Evolutionary conservation across 2,113 vertebrate genomes (phyloP).

Genomic region (Bothrops jararaca): DNA sequence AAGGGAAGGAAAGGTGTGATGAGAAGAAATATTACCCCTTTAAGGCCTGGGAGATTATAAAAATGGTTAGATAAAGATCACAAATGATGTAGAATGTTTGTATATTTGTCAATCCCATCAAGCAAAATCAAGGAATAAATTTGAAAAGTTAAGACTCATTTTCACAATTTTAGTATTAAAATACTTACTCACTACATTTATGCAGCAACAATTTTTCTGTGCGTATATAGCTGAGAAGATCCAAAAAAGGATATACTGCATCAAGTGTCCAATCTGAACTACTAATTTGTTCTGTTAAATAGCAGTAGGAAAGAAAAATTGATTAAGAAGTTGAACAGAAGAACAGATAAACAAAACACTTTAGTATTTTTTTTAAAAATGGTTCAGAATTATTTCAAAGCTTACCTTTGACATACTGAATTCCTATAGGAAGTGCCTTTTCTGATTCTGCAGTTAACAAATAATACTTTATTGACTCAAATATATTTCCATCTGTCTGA

Average conservation of each 20-base stretch:
- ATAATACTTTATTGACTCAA: constrained; percentile 84
- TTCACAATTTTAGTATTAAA: constrained; percentile 20
- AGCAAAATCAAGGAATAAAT: neutral
- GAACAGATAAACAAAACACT: constrained; percentile 1
- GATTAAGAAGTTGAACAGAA: neutral
- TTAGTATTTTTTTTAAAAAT: neutral
- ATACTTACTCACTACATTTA: constrained; percentile 85
- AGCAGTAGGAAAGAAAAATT: neutral
- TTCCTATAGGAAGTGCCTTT: constrained; percentile 83
- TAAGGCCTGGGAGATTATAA: neutral
- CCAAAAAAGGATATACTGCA: constrained; percentile 79
- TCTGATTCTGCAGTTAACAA: constrained; percentile 88
- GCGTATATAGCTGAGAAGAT: constrained; percentile 89
- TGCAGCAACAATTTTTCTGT: constrained; percentile 84
- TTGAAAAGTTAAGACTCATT: neutral
- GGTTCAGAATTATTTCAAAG: neutral
- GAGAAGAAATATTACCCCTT: neutral
- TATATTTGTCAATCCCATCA: neutral
- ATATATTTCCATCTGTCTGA: constrained; percentile 72
- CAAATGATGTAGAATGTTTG: neutral
- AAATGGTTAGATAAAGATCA: neutral
- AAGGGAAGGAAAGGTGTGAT: neutral
- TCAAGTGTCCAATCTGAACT: constrained; percentile 87
- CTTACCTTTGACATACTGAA: constrained; percentile 87
- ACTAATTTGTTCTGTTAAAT: constrained; percentile 78